Evolutionary conservation across 2,113 vertebrate species (phyloP), one percentile per base, ranked within the genome.

Genomic region (Sturnira hondurensis): DNA sequence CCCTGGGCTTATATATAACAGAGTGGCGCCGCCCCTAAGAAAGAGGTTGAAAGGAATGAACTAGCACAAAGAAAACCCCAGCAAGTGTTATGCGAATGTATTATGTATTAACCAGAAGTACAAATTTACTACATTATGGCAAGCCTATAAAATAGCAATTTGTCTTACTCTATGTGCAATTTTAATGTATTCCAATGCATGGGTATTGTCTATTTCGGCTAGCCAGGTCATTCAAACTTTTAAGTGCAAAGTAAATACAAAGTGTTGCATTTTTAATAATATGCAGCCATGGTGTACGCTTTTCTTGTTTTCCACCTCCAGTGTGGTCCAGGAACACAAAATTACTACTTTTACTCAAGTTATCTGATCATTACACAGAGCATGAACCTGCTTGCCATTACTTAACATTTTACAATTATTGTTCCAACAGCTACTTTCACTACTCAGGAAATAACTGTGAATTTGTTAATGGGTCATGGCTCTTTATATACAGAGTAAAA

Each of bases 341-440:
- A 98, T 98, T 98, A 97, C 96, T 97, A 96, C 97, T 98, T 98
- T 98, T 97, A 96, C 97, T 97, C 94, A 92, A 91, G 94, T 98
- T 98, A 98, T 98, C 98, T 98, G 98, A 98, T 98, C 98, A 97
- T 98, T 98, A 98, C 88, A 96, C 71, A 85, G 95, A 98, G 96
- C 90, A 94, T 12, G 52, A 97, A 97, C 92, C 98, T 97, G 97
- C 96, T 98, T 98, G 95, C 38, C 86, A 96, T 97, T 98, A 97
- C 97, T 98, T 98, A 92, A 97, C 82, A 94, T 97, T 98, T 98
- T 97, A 96, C 96, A 98, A 97, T 98, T 97, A 98, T 97, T 97
- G 97, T 97, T 97, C 89, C 96, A 98, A 98, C 86, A 92, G 58
- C 96, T 97, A 91, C 96, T 98, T 98, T 93, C 94, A 94, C 91